These are phyloP conservation scores for Jordanella pulchra DNA, from an alignment of 2,797 vertebrate genomes.

Conservation along the genomic window DNA sequence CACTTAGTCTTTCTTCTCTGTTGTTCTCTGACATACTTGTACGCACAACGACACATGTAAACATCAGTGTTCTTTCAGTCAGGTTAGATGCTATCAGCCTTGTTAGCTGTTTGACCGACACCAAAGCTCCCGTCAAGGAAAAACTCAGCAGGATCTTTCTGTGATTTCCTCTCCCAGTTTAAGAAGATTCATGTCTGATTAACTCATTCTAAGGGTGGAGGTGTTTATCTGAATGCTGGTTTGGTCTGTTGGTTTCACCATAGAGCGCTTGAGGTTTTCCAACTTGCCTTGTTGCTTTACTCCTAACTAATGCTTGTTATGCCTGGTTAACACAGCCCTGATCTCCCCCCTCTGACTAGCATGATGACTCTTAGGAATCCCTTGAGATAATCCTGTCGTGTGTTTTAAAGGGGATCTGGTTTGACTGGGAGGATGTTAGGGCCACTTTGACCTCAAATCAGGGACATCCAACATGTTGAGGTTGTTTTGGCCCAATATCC, in stretches of 20 bases:
- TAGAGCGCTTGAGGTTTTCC: not conserved
- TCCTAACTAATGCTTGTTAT: no score
- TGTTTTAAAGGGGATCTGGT: no score
- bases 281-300: not conserved
- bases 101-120: not conserved
- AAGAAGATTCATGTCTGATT: not conserved
- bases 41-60: not conserved
- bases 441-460: no score
- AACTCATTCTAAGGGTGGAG: not conserved
- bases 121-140: not conserved
- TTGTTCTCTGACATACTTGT: not conserved
- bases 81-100: not conserved
- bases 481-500: no score
- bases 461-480: no score
- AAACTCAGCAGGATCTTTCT: not conserved
- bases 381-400: no score
- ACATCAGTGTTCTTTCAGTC: not conserved
- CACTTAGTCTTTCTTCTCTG: conserved; percentile 36
- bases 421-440: no score
- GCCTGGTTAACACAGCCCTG: no score
- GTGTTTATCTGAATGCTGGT: not conserved
- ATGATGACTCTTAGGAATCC: no score
- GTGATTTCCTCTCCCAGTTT: not conserved
- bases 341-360: no score
- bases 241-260: no score